Evolutionary conservation across 2,113 vertebrate genomes (phyloP).

Genomic region (Cranoglanis bouderius): DNA sequence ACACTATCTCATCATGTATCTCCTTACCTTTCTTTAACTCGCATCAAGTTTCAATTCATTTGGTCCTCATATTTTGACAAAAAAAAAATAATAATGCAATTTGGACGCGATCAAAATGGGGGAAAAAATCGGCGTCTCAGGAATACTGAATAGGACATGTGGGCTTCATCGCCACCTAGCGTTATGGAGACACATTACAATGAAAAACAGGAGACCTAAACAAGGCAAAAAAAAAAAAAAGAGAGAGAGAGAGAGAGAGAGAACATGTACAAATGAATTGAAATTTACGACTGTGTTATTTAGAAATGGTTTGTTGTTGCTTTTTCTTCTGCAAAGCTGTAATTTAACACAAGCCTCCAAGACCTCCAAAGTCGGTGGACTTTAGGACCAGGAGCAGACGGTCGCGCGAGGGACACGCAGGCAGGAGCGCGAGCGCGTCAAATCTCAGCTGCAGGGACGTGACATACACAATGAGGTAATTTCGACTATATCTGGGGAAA

Average conservation of each 20-base stretch:
- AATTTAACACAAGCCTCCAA: neutral
- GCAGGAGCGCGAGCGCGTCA: constrained; percentile 53
- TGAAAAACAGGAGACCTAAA: neutral
- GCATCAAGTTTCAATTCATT: neutral
- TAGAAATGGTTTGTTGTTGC: neutral
- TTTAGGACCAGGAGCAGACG: constrained; percentile 55
- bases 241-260: neutral
- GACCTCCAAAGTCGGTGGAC: neutral
- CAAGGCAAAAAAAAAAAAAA: neutral
- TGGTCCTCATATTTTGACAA: neutral
- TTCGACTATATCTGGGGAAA: neutral
- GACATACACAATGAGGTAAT: constrained; percentile 60
- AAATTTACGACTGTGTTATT: neutral
- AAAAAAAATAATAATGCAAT: neutral
- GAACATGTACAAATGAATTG: neutral
- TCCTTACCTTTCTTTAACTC: constrained; percentile 26
- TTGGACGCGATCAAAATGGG: too few species aligned
- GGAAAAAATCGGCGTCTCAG: neutral
- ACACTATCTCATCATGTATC: neutral
- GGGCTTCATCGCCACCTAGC: constrained; percentile 1
- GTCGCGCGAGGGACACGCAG: constrained; percentile 47
- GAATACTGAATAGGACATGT: neutral
- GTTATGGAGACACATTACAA: neutral
- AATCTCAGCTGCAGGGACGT: constrained; percentile 62
- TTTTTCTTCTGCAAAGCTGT: neutral